Percentiles rank a stretch among this genome's conserved stretches.
phyloP scores from a whole-genome alignment of 1,140 invertebrate species.

The Heliconius nattereri region DNA sequence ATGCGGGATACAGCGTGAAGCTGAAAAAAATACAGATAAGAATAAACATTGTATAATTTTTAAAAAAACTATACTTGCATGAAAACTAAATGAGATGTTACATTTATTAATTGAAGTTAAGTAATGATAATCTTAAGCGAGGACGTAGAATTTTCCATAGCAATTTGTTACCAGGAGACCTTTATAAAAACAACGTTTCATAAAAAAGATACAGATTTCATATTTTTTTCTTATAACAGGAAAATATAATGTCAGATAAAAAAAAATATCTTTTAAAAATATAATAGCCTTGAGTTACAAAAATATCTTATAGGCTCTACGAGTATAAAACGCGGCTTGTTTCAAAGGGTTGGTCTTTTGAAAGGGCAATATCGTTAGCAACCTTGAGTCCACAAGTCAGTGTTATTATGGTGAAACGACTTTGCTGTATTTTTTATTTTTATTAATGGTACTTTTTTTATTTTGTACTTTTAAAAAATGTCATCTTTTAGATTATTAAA shows the following conservation, averaged over 20 bases:
- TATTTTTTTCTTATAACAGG: conserved; percentile 2
- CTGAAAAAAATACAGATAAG: too few relatives aligned
- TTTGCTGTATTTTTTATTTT: background rate
- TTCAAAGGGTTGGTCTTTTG: conserved; percentile 38
- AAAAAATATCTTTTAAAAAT: conserved; percentile 16
- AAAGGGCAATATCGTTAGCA: conserved; percentile 29
- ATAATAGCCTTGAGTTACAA: conserved; percentile 17
- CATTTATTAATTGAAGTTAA: too few relatives aligned
- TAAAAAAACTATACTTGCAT: too few relatives aligned
- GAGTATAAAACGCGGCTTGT: conserved; percentile 18
- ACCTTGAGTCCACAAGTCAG: conserved; percentile 17
- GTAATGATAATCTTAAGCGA: too few relatives aligned
- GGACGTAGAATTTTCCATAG: too few relatives aligned
- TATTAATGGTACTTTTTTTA: background rate
- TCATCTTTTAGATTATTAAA: too few relatives aligned
- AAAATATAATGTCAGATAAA: background rate
- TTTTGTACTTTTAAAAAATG: too few relatives aligned
- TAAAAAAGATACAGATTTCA: background rate
- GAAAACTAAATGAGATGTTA: too few relatives aligned
- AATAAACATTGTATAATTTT: too few relatives aligned
- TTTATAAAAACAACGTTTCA: too few relatives aligned
- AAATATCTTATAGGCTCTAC: conserved; percentile 14
- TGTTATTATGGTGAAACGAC: conserved; percentile 11
- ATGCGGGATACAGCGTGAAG: too few relatives aligned
- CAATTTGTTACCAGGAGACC: too few relatives aligned